A percentile compares a stretch with the other conserved stretches of the same genome.
These are phyloP conservation scores for Pararge aegeria DNA, from an alignment of 1,140 invertebrate species.

Conservation along the genomic window DNA sequence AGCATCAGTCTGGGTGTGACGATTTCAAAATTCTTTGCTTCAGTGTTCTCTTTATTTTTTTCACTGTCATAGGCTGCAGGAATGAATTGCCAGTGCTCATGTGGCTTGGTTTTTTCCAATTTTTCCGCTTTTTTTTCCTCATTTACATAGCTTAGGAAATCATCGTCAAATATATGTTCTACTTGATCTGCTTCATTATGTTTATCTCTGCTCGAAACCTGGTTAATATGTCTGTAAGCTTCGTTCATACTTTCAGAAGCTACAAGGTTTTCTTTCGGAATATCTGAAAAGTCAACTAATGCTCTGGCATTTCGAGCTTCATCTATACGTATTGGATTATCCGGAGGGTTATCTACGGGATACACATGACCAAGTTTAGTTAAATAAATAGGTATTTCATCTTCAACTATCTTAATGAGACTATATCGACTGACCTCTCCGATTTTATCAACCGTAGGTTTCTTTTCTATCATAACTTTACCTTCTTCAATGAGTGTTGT, in stretches of 20 bases:
- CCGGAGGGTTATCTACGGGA: constrained; percentile 73
- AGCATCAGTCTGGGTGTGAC: constrained; percentile 56
- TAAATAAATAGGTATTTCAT: constrained; percentile 77
- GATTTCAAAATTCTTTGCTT: constrained; percentile 54
- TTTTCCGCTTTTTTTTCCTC: constrained; percentile 59
- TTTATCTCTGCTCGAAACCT: constrained; percentile 32
- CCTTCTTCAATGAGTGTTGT: constrained; percentile 75
- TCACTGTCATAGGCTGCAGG: constrained; percentile 75
- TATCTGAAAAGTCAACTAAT: constrained; percentile 62
- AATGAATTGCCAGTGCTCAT: constrained; percentile 64
- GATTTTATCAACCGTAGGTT: constrained; percentile 82
- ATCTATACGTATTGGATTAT: constrained; percentile 75
- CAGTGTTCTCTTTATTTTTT: constrained; percentile 39
- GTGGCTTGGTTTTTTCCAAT: constrained; percentile 38
- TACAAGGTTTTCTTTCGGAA: constrained; percentile 70
- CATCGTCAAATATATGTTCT: constrained; percentile 52
- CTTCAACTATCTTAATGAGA: constrained; percentile 83
- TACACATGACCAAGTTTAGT: constrained; percentile 76
- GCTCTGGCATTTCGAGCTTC: constrained; percentile 76
- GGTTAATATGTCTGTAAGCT: constrained; percentile 72
- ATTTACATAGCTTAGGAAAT: constrained; percentile 65
- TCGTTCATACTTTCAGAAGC: constrained; percentile 78
- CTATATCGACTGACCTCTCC: constrained; percentile 84
- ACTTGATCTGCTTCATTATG: constrained; percentile 34
- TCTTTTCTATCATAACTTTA: constrained; percentile 77